Conservation (phyloP, 2,113 vertebrate species). For the Neomonachus schauinslandi region DNA sequence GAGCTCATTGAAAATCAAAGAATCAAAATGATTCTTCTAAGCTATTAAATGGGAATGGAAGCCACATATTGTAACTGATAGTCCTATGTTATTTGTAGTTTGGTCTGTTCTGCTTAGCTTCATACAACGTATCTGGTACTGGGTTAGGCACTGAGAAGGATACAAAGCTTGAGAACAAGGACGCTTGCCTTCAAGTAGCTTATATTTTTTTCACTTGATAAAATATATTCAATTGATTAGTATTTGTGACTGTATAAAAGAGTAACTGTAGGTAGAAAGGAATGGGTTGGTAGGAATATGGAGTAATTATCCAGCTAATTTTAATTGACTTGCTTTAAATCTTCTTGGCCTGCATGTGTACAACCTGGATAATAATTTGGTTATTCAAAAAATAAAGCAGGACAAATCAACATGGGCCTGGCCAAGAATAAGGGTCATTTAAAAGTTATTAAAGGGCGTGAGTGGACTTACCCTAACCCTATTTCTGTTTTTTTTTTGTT, state of each 20-base stretch:
- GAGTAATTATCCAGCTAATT: background rate
- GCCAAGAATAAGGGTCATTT: background rate
- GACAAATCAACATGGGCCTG: background rate
- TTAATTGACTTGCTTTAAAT: background rate
- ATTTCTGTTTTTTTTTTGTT: background rate
- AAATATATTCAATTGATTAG: background rate
- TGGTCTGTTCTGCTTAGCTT: background rate
- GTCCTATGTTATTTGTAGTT: background rate
- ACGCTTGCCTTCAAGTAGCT: background rate
- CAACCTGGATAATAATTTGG: background rate
- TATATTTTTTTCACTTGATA: background rate
- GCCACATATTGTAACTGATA: background rate
- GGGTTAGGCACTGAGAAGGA: background rate
- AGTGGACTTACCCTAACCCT: background rate
- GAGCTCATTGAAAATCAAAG: background rate
- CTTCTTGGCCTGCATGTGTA: background rate
- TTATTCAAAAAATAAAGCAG: constrained; percentile 1
- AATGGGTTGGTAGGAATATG: background rate
- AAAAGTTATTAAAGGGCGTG: background rate
- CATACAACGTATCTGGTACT: background rate
- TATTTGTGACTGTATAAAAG: background rate
- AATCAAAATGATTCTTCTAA: background rate
- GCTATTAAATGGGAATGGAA: background rate
- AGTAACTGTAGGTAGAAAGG: background rate
- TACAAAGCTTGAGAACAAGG: background rate